Base-by-base conservation (phyloP, 2,888 invertebrate genomes). In the Sphaeridia pumilis region DNA sequence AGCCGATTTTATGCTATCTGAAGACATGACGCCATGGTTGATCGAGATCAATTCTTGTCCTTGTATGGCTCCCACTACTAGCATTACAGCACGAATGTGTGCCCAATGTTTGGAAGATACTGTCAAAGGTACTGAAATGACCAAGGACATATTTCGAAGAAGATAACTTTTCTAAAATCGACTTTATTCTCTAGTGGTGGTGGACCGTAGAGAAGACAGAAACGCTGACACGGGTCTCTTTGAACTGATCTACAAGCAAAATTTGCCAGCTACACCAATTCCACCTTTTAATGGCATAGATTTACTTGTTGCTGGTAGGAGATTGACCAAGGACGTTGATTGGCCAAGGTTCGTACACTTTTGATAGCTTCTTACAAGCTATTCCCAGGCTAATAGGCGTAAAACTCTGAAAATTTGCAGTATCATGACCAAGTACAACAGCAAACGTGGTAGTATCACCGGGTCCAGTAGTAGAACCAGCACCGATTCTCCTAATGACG, bases 41-140 rank as follows among this genome's bases (percentile, higher is more conserved):
- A 85, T 94, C 65, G 93, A 94, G 74, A 89, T 93, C 60, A 93
- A 94, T 73, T 84, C 87, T 2, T 83, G 83, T 67, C 92, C 92
- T 0, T 84, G 88, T 52, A 78, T 93, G 71, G 76, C 81, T 22
- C 80, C 84, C n/a, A 88, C 87, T 25, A 92, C 92, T 0, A 78
- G 79, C 52, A 81, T 92, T 12, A 93, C 92, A 0, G 81, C 84
- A 0, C 77, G 79, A 60, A 79, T 93, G 68, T 92, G 90, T 69
- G 79, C 84, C 2, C 76, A 77, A 63, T 87, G 86, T 3, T 70
- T 90, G 20, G 81, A 86, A 65, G 92, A 93, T 72, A 77, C 87
- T 22, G 76, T 93, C 49, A 92, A 89, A 81, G 90, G 90, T 81
- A 57, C 41, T 35, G 12, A 12, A 43, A n/a, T 43, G 4, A 43